Base-by-base conservation (phyloP, 2,888 invertebrate species). In the Scaptomyza cyrtandrae region DNA sequence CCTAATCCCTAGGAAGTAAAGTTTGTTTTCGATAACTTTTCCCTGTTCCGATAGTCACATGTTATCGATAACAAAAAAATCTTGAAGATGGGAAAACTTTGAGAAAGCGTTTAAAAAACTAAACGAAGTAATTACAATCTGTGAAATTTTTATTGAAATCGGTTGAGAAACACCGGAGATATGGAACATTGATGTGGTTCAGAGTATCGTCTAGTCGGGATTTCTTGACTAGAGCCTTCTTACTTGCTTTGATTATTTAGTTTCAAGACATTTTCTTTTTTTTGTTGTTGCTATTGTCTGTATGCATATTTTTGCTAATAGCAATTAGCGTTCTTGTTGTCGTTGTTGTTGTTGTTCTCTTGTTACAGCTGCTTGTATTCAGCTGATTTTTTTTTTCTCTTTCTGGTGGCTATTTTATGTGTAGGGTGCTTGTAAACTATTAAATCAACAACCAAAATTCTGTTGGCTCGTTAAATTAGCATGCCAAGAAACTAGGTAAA, bases 311-410 rank as follows among this genome's bases (percentile, higher is more conserved):
- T 80, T 70, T 48, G 48, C 65, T 66, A 69, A 67, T 60, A 81
- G 73, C 82, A 81, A 81, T 81, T 85, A 85, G 86, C 82, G 53
- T 69, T 85, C 71, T 84, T 75, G 71, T 60, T 82, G 49, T 24
- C 77, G 55, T 67, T 83, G 68, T 82, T 70, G 70, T 66, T 85
- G 50, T n/a, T 85, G 55, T 37, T 43, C 48, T 61, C 46, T 61
- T 67, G 61, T 57, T 71, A 44, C 44, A 49, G 57, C 44, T 54
- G 66, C 60, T 54, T 50, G 58, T 52, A 27, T 49, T 48, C n/a
- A n/a, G 45, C 52, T 24, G 6, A 10, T 35, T 24, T 41, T 50
- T 24, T 41, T 50, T 3, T 3, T 3, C 24, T 2, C 2, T 19
- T 19, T 14, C 16, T 54, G 9, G 11, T 41, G 49, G 33, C 33